Base-by-base conservation (phyloP, 2,113 vertebrate genomes). In the Oreochromis spilurus region DNA sequence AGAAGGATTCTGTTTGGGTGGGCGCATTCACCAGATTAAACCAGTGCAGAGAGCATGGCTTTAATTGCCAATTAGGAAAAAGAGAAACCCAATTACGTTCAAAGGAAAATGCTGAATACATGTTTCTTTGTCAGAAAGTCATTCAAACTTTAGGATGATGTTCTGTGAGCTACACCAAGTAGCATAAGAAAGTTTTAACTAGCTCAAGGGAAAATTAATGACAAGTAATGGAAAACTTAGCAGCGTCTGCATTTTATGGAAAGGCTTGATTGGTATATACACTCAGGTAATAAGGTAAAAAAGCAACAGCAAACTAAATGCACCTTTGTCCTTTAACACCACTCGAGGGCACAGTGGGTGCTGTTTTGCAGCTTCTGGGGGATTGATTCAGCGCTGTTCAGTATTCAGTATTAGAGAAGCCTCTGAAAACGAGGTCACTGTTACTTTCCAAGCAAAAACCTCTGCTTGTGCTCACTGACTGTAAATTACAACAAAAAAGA, bases 31-130 rank as follows among this genome's bases (percentile, higher is more conserved):
- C 29, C 57, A 60, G 26, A 60, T 60, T 0, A 31, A 60, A 60
- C 14, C 57, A 31, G 57, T 60, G 57, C 26, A 58, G 1, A 52
- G 50, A 60, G 57, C 17, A 17, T 60, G 26, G 8, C 57, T 60
- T 60, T 60, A 31, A 31, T 60, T 0, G 1, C 57, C 57, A 31
- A 60, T 60, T 60, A 60, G 29, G 0, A 34, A 60, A 60, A 6
- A 60, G 14, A 58, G 2, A 34, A 60, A 1, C 29, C 29, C 29
- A 58, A 29, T 58, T 9, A 29, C 14, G 31, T 60, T 60, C 57
- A 60, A 60, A 60, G 57, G 29, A 34, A 60, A 60, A 60, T 60
- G 57, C 57, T 60, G 19, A 60, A 34, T 60, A 34, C 16, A 10
- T 6, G 9, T 60, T 60, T 60, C 57, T 60, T 60, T 60, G 3